Conservation (phyloP, 1,140 invertebrate species). For the Pinna nobilis region DNA sequence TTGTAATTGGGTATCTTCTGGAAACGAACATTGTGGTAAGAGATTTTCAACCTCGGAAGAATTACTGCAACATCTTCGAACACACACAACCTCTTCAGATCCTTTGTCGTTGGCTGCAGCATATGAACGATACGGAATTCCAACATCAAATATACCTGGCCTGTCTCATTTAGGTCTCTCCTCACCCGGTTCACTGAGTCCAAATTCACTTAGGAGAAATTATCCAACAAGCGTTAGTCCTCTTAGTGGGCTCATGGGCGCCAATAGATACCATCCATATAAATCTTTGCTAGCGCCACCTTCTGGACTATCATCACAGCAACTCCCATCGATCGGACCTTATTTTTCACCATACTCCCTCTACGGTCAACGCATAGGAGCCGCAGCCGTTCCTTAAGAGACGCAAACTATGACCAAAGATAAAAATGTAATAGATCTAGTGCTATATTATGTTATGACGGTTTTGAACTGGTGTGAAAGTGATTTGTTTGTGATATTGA, state of each 20-base stretch:
- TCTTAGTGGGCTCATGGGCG: constrained; percentile 86
- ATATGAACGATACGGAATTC: constrained; percentile 52
- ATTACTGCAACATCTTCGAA: constrained; percentile 94
- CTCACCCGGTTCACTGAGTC: constrained; percentile 76
- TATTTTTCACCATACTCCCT: constrained; percentile 91
- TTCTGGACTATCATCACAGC: constrained; percentile 71
- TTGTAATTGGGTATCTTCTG: constrained; percentile 93
- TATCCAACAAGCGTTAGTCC: constrained; percentile 89
- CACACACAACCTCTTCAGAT: constrained; percentile 84
- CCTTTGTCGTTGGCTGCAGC: constrained; percentile 57
- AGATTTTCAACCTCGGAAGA: constrained; percentile 94
- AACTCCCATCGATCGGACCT: constrained; percentile 83
- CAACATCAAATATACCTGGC: constrained; percentile 51
- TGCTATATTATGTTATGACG: too few relatives aligned
- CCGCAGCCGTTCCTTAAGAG: constrained; percentile 82
- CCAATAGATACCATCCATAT: constrained; percentile 91
- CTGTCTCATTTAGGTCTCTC: constrained; percentile 59
- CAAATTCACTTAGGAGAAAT: constrained; percentile 79
- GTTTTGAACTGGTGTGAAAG: too few relatives aligned
- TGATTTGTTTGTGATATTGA: too few relatives aligned
- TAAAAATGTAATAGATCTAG: too few relatives aligned
- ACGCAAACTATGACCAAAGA: too few relatives aligned
- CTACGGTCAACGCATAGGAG: constrained; percentile 91
- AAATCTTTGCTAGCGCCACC: constrained; percentile 66
- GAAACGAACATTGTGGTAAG: constrained; percentile 94